Conservation (phyloP, 2,113 vertebrate species). For the Thryonomys swinderianus region DNA sequence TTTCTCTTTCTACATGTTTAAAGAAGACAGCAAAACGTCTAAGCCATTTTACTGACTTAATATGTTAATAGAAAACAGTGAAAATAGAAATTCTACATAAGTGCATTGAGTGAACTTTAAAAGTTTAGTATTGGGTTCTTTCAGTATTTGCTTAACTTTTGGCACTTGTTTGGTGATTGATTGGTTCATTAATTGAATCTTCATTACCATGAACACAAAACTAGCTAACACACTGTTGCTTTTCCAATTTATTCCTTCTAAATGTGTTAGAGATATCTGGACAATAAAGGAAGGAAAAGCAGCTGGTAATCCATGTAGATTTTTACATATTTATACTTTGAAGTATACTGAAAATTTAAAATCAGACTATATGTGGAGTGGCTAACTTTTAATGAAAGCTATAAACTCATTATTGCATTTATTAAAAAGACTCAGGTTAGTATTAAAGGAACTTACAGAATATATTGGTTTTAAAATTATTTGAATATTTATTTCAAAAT, state of each 20-base stretch:
- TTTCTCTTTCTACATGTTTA: not conserved
- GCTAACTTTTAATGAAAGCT: not conserved
- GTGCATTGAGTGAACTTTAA: not conserved
- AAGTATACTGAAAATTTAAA: not conserved
- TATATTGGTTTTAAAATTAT: not conserved
- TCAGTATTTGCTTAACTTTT: not conserved
- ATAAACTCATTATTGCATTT: not conserved
- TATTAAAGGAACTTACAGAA: not conserved
- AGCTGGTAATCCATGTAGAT: not conserved
- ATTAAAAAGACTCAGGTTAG: not conserved
- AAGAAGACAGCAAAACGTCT: not conserved
- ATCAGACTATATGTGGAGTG: not conserved
- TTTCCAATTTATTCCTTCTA: not conserved
- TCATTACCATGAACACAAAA: not conserved
- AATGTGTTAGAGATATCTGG: not conserved
- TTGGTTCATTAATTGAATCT: not conserved
- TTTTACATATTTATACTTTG: conserved; percentile 15
- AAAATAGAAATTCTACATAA: not conserved
- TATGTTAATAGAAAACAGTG: not conserved
- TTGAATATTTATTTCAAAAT: conserved; percentile 41
- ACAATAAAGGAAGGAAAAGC: not conserved
- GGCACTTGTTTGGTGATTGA: not conserved
- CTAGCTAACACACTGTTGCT: not conserved
- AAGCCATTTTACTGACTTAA: not conserved
- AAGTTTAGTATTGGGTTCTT: conserved; percentile 13